Evolutionary conservation across 2,888 invertebrate genomes (phyloP).

Genomic region (Oegoconia quadripuncta): DNA sequence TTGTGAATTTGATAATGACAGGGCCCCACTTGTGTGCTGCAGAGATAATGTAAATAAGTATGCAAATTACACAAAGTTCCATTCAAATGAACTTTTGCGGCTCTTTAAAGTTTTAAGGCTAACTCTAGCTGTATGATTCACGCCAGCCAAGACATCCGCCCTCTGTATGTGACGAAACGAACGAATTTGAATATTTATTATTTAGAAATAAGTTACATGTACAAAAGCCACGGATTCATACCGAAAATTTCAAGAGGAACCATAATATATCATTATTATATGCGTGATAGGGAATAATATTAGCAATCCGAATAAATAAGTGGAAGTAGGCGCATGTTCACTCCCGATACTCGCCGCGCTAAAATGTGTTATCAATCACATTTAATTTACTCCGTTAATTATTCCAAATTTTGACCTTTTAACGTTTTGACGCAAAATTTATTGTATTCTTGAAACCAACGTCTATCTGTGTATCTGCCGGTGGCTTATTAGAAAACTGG

Average conservation of each 20-base stretch:
- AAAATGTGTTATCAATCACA: too few relatives aligned
- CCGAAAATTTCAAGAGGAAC: conserved; percentile 48
- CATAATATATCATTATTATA: conserved; percentile 46
- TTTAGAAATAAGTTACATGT: conserved; percentile 54
- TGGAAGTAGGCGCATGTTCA: too few relatives aligned
- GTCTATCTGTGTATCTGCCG: too few relatives aligned
- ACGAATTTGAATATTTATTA: conserved; percentile 55
- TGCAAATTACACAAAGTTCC: conserved; percentile 75
- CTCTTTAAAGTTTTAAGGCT: conserved; percentile 69
- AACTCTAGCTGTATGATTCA: conserved; percentile 43
- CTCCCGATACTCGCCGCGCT: too few relatives aligned
- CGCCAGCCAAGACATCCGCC: conserved; percentile 36
- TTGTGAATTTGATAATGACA: conserved; percentile 77
- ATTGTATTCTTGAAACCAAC: too few relatives aligned
- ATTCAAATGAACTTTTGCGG: conserved; percentile 74
- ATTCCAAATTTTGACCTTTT: too few relatives aligned
- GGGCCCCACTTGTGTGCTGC: conserved; percentile 75
- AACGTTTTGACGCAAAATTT: too few relatives aligned
- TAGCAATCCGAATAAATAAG: too few relatives aligned
- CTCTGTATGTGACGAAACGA: conserved; percentile 25
- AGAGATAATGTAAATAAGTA: conserved; percentile 79
- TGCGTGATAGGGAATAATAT: conserved; percentile 1
- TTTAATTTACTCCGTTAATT: too few relatives aligned
- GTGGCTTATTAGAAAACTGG: too few relatives aligned
- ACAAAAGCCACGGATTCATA: conserved; percentile 52